phyloP scores from a whole-genome alignment of 2,888 invertebrate genomes.

The Dioctria rufipes region DNA sequence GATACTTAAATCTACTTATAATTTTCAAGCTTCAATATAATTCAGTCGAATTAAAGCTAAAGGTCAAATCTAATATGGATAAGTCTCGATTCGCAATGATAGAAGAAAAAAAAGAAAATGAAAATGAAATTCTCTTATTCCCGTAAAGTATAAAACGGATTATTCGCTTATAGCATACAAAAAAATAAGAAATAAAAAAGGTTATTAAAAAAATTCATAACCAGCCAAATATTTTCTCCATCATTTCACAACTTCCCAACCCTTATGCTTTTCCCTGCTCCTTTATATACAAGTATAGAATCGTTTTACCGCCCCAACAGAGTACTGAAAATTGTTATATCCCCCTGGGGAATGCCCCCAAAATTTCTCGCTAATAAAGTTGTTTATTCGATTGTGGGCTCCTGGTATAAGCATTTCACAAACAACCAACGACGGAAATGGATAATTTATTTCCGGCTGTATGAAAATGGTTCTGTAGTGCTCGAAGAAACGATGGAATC shows the following conservation, averaged over 20 bases:
- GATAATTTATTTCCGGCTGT: conserved; percentile 27
- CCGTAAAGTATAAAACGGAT: conserved; percentile 22
- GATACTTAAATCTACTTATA: no score
- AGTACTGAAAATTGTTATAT: conserved; percentile 14
- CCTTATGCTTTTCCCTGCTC: background rate
- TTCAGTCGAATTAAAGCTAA: no score
- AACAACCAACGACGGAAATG: conserved; percentile 23
- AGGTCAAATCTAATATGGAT: no score
- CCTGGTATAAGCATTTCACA: conserved; percentile 32
- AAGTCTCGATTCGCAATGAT: no score
- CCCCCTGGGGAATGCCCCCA: conserved; percentile 16
- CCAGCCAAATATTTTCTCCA: conserved; percentile 10
- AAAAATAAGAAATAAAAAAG: conserved; percentile 16
- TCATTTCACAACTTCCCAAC: background rate
- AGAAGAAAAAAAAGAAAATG: no score
- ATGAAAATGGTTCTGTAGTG: background rate
- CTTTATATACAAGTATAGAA: conserved; percentile 5
- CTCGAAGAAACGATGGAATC: background rate
- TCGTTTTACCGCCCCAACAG: conserved; percentile 28
- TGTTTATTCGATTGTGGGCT: conserved; percentile 34
- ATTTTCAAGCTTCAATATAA: no score
- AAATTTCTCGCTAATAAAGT: conserved; percentile 38
- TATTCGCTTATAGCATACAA: background rate
- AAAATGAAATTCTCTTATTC: no score
- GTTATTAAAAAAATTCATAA: conserved; percentile 32